Conservation (phyloP, 2,113 vertebrate species). For the Himantopus leucocephalus region DNA sequence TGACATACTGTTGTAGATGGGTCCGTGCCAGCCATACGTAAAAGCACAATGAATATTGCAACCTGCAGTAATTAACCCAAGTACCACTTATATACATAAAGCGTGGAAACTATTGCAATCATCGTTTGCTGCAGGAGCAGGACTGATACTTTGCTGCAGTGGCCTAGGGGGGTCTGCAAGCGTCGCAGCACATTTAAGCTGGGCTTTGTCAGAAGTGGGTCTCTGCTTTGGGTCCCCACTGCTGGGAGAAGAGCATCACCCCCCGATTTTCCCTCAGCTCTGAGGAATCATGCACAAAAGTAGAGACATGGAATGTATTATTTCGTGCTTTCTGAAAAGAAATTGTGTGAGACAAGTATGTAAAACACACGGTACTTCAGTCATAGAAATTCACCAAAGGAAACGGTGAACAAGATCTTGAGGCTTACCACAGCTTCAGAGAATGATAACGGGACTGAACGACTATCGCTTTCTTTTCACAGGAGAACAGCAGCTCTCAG, state of each 20-base stretch:
- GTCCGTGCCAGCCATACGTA: background rate
- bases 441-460: background rate
- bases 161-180: background rate
- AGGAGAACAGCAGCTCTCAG: background rate
- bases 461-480: background rate
- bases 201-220: background rate
- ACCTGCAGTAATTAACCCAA: background rate
- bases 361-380: constrained; percentile 5
- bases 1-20: background rate
- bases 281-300: background rate
- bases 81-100: fast-evolving
- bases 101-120: background rate
- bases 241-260: background rate
- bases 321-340: background rate
- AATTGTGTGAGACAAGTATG: background rate
- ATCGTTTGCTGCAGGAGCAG: background rate
- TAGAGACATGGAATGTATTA: background rate
- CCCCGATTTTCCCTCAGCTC: background rate
- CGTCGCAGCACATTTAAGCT: background rate
- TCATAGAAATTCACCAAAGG: background rate
- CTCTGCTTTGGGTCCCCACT: background rate
- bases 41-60: background rate
- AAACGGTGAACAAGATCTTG: background rate
- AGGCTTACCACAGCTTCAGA: background rate
- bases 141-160: background rate